phyloP scores from a whole-genome alignment of 2,888 invertebrate species.

The Athrips mouffetella region DNA sequence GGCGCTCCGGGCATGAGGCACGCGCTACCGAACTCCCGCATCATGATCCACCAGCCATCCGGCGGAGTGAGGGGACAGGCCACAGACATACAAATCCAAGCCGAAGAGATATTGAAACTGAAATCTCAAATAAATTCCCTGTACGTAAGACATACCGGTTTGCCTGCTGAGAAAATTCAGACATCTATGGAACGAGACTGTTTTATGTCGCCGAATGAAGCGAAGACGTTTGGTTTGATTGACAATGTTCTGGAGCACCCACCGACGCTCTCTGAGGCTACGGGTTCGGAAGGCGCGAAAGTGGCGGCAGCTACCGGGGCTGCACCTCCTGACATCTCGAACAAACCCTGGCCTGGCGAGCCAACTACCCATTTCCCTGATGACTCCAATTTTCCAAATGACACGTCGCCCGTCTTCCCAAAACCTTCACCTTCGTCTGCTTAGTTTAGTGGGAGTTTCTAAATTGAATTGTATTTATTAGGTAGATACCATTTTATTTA shows the following conservation, averaged over 20 bases:
- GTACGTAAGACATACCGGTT: constrained; percentile 95
- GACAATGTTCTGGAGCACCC: constrained; percentile 95
- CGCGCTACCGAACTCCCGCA: constrained; percentile 96
- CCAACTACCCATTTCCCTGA: not conserved
- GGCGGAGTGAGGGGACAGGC: constrained; percentile 98
- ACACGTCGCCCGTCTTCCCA: too few relatives aligned
- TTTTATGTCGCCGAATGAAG: constrained; percentile 95
- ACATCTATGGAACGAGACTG: constrained; percentile 95
- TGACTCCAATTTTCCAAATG: too few relatives aligned
- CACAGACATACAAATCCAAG: constrained; percentile 98
- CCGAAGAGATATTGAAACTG: constrained; percentile 96
- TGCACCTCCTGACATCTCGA: too few relatives aligned
- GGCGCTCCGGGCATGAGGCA: constrained; percentile 96
- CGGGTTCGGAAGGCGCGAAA: too few relatives aligned
- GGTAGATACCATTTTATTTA: too few relatives aligned
- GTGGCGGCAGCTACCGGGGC: too few relatives aligned
- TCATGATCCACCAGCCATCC: constrained; percentile 99
- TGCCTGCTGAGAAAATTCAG: constrained; percentile 80
- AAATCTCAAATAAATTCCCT: constrained; percentile 93
- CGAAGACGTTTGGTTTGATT: constrained; percentile 94
- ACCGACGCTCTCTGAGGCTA: constrained; percentile 81
- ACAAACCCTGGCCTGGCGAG: too few relatives aligned
- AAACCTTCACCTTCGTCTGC: too few relatives aligned
- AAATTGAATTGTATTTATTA: too few relatives aligned
- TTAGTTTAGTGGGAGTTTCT: too few relatives aligned